phyloP scores from a whole-genome alignment of 1,140 invertebrate genomes.

The Capitella teleta region DNA sequence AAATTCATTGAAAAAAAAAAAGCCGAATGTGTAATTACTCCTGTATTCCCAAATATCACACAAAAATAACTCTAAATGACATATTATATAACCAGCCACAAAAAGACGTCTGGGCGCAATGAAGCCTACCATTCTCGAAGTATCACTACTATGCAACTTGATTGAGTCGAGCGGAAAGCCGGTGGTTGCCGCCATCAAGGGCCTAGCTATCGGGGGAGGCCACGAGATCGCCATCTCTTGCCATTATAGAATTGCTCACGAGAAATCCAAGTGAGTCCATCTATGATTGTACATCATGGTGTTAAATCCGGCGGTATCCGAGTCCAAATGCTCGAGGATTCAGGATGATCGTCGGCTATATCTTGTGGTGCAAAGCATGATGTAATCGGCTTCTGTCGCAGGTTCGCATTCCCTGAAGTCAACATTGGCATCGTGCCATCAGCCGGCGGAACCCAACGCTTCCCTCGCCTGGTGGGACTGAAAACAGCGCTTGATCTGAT shows the following conservation, averaged over 20 bases:
- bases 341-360: too few species aligned
- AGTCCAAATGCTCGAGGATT: too few species aligned
- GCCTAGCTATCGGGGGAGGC: constrained; percentile 33
- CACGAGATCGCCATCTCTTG: constrained; percentile 30
- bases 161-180: constrained; percentile 27
- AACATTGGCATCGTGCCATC: constrained; percentile 25
- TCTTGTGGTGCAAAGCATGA: too few species aligned
- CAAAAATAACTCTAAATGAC: too few species aligned
- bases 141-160: constrained; percentile 16
- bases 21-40: too few species aligned
- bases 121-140: too few species aligned
- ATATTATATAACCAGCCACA: not conserved
- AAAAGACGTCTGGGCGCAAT: not conserved
- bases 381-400: too few species aligned
- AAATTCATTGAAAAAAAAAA: too few species aligned
- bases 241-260: constrained; percentile 30
- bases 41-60: too few species aligned
- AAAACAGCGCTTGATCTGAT: constrained; percentile 28
- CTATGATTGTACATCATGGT: too few species aligned
- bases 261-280: constrained; percentile 22
- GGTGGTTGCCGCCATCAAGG: constrained; percentile 33
- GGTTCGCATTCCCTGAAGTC: constrained; percentile 32
- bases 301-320: too few species aligned
- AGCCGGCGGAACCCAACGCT: constrained; percentile 26
- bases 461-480: constrained; percentile 23